Conservation (phyloP, 2,797 vertebrate species). For the Falco cherrug region DNA sequence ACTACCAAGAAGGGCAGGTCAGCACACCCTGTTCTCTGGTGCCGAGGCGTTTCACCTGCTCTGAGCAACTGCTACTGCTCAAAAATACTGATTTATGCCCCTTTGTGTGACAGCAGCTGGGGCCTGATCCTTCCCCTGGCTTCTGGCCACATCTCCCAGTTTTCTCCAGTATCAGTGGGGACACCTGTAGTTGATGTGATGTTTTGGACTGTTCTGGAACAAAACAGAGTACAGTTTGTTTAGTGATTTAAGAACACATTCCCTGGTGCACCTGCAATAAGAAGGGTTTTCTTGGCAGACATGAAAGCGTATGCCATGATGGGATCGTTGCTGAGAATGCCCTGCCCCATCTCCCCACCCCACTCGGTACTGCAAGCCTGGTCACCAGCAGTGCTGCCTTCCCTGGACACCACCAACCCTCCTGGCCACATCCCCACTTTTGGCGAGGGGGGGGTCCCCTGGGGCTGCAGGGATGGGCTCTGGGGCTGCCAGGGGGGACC, state of each 20-base stretch:
- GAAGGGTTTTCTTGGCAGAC: background rate
- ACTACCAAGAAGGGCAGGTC: constrained; percentile 81
- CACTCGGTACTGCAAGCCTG: fast-evolving
- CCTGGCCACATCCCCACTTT: fast-evolving
- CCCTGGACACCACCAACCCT: background rate
- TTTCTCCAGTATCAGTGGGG: background rate
- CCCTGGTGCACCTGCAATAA: too few relatives aligned
- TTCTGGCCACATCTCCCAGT: background rate
- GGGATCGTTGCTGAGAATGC: background rate
- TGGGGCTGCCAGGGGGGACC: background rate
- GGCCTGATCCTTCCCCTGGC: background rate
- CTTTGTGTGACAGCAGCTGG: background rate
- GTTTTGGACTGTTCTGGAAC: background rate
- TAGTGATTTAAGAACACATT: background rate
- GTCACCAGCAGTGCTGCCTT: background rate
- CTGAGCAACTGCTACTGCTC: background rate
- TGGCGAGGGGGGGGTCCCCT: background rate
- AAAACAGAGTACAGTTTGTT: background rate
- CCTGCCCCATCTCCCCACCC: background rate
- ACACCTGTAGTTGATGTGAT: too few relatives aligned
- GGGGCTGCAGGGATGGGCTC: background rate
- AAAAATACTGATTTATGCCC: background rate
- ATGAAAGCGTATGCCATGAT: background rate
- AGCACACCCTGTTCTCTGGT: background rate
- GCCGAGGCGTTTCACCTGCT: background rate